Base-by-base conservation (phyloP, 2,797 vertebrate species). In the Ciconia nigra region DNA sequence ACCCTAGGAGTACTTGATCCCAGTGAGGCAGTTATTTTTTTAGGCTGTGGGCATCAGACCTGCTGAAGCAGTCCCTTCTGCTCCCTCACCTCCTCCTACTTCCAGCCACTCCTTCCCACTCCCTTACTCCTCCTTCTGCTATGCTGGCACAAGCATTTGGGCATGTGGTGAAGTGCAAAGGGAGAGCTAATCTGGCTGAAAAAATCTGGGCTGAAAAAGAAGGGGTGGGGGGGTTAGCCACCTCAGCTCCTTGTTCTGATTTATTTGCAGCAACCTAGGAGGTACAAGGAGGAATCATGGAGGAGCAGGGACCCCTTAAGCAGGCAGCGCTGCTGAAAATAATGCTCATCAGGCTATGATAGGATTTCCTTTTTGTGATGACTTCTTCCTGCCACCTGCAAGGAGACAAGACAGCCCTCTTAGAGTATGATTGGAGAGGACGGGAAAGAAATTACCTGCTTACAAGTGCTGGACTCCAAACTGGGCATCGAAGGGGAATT, bases 121-220 rank as follows among this genome's bases (percentile, higher is more conserved):
- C 77, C 61, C 58, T 83, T 96, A 52, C 79, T 96, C 87, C 72
- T 96, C 93, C 95, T 95, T 93, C 94, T 96, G 96, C 80, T 90
- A 24, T 35, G 51, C 88, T 96, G 95, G 96, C 94, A 96, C 88
- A 84, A 89, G 73, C 58, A 41, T 65, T 94, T 90, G 86, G 88
- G 62, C 93, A 96, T 92, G 93, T 95, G 96, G 94, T 89, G 90
- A 90, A 82, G 90, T 93, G 96, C 94, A 94, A 96, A 78, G 33
- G 94, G 93, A 94, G 86, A 87, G 66, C 77, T 87, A 87, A 94
- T 90, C 73, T 65, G 73, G 69, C 80, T 96, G 85, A 88, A 95
- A 91, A 96, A 92, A 83, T 35, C 73, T 59, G 86, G 89, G 59
- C 82, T 91, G 70, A 91, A 90, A 91, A 87, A 58, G 88, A 92